Evolutionary conservation across 53 echinoderm and acorn worm genomes (phyloP).

Genomic region (Paelopatides confundens): DNA sequence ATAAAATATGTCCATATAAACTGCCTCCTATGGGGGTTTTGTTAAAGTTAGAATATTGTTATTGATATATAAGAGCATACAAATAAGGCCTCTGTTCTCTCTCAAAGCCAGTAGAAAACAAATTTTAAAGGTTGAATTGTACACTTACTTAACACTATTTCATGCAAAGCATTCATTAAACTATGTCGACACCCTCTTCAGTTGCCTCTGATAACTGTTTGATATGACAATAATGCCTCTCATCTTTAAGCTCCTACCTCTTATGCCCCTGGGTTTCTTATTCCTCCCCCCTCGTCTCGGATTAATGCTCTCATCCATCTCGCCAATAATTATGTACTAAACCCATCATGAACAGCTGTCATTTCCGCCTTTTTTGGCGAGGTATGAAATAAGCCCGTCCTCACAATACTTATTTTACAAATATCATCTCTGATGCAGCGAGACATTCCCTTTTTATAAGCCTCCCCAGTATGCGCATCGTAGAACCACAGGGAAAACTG

Average conservation of each 20-base stretch:
- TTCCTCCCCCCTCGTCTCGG: not conserved
- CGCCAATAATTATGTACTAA: not conserved
- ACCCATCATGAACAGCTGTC: conserved; percentile 28
- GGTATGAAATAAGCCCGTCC: not conserved
- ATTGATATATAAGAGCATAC: no score
- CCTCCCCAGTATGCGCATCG: not conserved
- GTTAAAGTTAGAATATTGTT: no score
- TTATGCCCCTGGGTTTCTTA: not conserved
- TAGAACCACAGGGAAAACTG: not conserved
- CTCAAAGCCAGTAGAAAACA: no score
- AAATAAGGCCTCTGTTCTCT: no score
- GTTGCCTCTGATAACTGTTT: conserved; percentile 20
- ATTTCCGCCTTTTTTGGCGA: conserved; percentile 1
- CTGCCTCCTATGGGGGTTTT: no score
- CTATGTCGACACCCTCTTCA: no score
- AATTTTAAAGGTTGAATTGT: no score
- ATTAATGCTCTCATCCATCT: conserved; percentile 17
- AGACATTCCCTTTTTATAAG: not conserved
- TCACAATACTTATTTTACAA: not conserved
- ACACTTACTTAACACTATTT: no score
- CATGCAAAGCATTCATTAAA: no score
- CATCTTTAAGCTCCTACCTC: conserved; percentile 11
- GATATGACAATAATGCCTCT: not conserved
- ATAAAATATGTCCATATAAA: no score
- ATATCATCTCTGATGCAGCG: not conserved